phyloP scores from a whole-genome alignment of 2,888 invertebrate genomes.

The Eupithecia subfuscata region DNA sequence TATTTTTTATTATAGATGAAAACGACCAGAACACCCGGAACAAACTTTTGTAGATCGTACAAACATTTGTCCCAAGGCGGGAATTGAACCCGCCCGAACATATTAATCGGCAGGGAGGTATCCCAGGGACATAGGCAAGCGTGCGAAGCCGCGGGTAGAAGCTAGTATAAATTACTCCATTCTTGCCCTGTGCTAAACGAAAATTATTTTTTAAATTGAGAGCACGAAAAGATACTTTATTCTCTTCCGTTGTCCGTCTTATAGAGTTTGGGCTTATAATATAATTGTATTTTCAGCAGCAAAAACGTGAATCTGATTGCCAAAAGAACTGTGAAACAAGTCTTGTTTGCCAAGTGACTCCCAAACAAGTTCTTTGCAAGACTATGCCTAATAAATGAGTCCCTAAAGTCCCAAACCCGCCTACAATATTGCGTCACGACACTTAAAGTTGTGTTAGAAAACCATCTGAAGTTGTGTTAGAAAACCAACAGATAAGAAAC shows the following conservation, averaged over 20 bases:
- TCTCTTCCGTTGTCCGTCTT: not conserved
- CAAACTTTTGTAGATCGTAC: no score
- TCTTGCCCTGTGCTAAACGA: not conserved
- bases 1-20: no score
- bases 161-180: not conserved
- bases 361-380: not conserved
- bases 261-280: not conserved
- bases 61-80: no score
- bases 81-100: no score
- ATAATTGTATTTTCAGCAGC: constrained; percentile 1
- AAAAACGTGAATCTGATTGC: not conserved
- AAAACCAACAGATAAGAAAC: not conserved
- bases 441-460: not conserved
- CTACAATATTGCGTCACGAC: not conserved
- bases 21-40: no score
- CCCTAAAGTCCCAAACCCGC: not conserved
- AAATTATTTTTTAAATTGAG: not conserved
- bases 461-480: not conserved
- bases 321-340: not conserved
- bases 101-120: no score
- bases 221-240: not conserved
- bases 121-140: no score
- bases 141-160: no score
- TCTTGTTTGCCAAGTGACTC: not conserved
- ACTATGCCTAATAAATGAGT: not conserved